A percentile compares a stretch with the other conserved stretches of the same genome.
phyloP scores from a whole-genome alignment of 1,140 invertebrate genomes.

The Pogonus chalceus region DNA sequence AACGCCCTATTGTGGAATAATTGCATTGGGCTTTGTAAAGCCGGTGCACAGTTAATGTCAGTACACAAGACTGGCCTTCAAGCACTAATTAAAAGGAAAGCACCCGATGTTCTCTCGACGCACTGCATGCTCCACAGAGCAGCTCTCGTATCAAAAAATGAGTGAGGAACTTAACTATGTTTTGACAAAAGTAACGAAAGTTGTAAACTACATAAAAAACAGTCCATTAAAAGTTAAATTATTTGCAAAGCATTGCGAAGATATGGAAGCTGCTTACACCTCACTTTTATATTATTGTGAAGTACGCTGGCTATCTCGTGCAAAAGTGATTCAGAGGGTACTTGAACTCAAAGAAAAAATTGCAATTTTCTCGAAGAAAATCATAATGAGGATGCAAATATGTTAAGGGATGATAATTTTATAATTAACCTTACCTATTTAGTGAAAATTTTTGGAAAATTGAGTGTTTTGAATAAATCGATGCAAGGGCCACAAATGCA shows the following conservation, averaged over 20 bases:
- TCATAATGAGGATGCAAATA: constrained; percentile 13
- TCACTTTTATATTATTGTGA: too few relatives aligned
- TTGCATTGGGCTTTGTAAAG: constrained; percentile 14
- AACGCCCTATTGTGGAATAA: constrained; percentile 14
- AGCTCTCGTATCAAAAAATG: too few relatives aligned
- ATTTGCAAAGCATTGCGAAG: constrained; percentile 8
- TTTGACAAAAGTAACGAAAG: too few relatives aligned
- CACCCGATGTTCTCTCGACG: constrained; percentile 12
- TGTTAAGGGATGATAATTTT: constrained; percentile 11
- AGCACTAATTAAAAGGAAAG: constrained; percentile 13
- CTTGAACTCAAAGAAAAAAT: too few relatives aligned
- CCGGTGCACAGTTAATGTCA: constrained; percentile 12
- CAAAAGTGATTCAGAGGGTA: too few relatives aligned
- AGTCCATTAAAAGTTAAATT: background rate
- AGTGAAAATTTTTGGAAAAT: constrained; percentile 5
- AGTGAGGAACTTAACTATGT: too few relatives aligned
- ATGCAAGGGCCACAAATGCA: background rate
- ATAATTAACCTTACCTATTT: constrained; percentile 15
- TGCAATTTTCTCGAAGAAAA: background rate
- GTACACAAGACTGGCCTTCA: too few relatives aligned
- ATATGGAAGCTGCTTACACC: too few relatives aligned
- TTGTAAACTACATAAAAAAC: too few relatives aligned
- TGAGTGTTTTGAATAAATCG: background rate
- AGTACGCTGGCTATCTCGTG: too few relatives aligned
- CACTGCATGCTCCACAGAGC: too few relatives aligned